Evolutionary conservation across 2,113 vertebrate genomes (phyloP).

Genomic region (Dicrurus megarhynchus): DNA sequence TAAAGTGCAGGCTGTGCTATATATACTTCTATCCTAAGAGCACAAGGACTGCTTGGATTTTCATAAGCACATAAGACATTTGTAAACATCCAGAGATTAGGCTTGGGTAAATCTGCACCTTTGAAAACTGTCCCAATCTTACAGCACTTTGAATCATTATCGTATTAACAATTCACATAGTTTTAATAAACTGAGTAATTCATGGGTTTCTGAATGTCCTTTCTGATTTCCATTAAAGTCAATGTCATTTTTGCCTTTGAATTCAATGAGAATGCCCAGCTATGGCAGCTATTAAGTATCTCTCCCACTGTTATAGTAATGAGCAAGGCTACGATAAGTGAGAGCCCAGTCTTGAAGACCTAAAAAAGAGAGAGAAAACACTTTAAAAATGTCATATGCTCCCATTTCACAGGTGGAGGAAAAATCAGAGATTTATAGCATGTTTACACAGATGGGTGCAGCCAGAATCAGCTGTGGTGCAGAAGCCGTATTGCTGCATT

Average conservation of each 20-base stretch:
- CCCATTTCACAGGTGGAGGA: constrained; percentile 28
- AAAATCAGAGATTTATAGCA: constrained; percentile 51
- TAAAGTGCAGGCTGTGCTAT: neutral
- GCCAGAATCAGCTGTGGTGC: constrained; percentile 43
- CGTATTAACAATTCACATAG: neutral
- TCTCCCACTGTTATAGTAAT: constrained; percentile 36
- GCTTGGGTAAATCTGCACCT: constrained; percentile 5
- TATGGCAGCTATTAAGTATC: constrained; percentile 25
- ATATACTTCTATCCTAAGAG: neutral
- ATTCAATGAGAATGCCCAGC: constrained; percentile 2
- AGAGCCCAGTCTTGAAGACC: neutral
- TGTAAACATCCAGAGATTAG: constrained; percentile 40
- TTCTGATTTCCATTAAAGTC: constrained; percentile 32
- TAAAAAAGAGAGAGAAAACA: constrained; percentile 14
- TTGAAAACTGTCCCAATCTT: constrained; percentile 14
- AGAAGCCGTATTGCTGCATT: constrained; percentile 34
- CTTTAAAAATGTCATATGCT: neutral
- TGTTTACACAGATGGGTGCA: constrained; percentile 62
- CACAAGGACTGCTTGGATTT: neutral
- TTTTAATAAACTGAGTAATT: constrained; percentile 24
- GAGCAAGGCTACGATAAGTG: neutral
- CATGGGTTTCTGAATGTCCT: neutral
- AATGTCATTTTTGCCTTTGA: constrained; percentile 48
- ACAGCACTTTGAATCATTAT: constrained; percentile 1
- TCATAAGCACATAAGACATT: constrained; percentile 18